Evolutionary conservation across 2,113 vertebrate species (phyloP).

Genomic region (Vidua macroura): DNA sequence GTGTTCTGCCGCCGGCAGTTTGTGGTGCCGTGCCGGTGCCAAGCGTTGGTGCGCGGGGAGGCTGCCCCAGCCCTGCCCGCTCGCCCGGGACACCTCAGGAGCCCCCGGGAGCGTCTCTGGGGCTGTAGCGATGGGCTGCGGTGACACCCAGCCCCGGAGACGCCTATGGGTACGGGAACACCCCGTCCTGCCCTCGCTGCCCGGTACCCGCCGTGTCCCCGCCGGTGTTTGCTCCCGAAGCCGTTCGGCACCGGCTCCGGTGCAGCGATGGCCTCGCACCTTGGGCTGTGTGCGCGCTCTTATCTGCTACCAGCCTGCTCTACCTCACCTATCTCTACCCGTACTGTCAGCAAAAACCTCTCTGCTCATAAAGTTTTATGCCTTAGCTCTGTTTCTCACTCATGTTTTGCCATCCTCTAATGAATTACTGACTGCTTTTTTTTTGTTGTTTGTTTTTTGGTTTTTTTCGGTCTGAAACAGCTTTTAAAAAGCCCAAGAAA

Average conservation of each 20-base stretch:
- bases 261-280: neutral
- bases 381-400: neutral
- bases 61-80: neutral
- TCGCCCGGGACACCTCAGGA: neutral
- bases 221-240: neutral
- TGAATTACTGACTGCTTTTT: neutral
- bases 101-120: neutral
- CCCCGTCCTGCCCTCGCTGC: neutral
- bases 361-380: neutral
- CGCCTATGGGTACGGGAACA: rapidly evolving
- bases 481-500: neutral
- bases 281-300: neutral
- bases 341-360: neutral
- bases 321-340: neutral
- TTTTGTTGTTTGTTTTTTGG: too few species aligned
- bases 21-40: rapidly evolving
- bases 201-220: neutral
- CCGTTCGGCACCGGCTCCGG: neutral
- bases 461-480: neutral
- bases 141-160: neutral
- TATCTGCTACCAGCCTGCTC: neutral
- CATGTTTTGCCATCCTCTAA: neutral
- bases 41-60: neutral
- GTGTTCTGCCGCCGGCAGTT: neutral
- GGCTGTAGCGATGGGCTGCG: neutral